A percentile compares a stretch with the other conserved stretches of the same genome.
These are phyloP conservation scores for Chrysoperla carnea DNA, from an alignment of 1,140 invertebrate genomes.

Conservation along the genomic window DNA sequence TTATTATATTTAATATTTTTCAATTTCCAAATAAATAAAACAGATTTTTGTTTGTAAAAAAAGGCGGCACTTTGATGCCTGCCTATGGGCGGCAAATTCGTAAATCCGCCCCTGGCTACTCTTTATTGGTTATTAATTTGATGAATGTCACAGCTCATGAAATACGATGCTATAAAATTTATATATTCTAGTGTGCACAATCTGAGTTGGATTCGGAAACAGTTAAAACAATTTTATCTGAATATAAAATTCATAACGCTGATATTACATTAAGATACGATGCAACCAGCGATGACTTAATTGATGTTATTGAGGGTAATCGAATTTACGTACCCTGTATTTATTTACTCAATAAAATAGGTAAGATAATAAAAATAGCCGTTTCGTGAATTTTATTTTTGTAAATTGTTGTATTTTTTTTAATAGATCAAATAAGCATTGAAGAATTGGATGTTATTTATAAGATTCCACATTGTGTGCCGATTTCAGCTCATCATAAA, in stretches of 20 bases:
- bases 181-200: conserved; percentile 56
- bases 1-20: no score
- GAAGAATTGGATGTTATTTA: conserved; percentile 98
- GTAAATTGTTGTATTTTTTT: neutral
- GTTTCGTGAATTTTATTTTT: neutral
- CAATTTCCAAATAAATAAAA: no score
- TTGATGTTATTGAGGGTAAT: conserved; percentile 98
- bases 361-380: conserved; percentile 25
- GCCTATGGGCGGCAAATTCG: no score
- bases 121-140: no score
- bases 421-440: conserved; percentile 74
- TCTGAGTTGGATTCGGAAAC: conserved; percentile 89
- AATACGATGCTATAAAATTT: no score
- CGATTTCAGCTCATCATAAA: conserved; percentile 97
- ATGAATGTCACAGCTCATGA: no score
- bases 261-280: conserved; percentile 90
- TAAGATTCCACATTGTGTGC: conserved; percentile 97
- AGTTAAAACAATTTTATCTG: conserved; percentile 90
- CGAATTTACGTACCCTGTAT: conserved; percentile 96
- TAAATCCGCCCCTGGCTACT: no score
- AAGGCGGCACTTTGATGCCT: no score
- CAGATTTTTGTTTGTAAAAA: no score
- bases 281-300: conserved; percentile 93
- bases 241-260: conserved; percentile 98
- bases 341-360: conserved; percentile 98